Base-by-base conservation (phyloP, 64 coral and sea anemone genomes). In the Montipora capricornis region DNA sequence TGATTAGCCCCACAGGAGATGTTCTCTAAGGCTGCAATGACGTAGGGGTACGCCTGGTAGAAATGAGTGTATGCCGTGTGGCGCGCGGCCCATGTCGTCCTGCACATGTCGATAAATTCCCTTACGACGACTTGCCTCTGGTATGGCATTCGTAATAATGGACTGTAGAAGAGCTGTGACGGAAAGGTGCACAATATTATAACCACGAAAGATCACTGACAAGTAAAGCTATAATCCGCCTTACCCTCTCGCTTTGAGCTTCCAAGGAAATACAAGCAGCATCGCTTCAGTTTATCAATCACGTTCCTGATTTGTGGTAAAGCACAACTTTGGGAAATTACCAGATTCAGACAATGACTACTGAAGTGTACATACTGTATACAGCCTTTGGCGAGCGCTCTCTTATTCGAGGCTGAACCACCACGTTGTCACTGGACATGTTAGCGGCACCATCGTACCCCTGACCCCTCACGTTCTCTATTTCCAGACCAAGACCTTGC, bases 1-100 rank as follows among this genome's bases (percentile, higher is more conserved):
- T 37, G 37, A 37, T 37, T 37, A 37, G 37, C 37, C 37, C 0
- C 37, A 37, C 37, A 37, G 37, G 37, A 37, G 37, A 37, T 37
- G 37, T 37, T 37, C 2, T 90, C 80, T 58, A 95, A 90, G 58
- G 88, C 87, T 61, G 45, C 58, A 71, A 95, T 85, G 37, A 85
- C 61, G 80, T 52, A 90, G 24, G 84, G 70, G 64, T 77, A 84
- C 4, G 93, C 87, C 80, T 86, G 87, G 55, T 95, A 95, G 93
- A 95, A 95, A 52, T 85, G 88, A 47, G 93, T 90, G 93, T 95
- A 90, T 77, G 88, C 88, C 20, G 68, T 84, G 48, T 91, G 93
- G 20, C 88, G 80, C 74, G 73, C 88, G 49, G 93, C 93, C 93
- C 93, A 95, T 95, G 81, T 95, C 26, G 93, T 95, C 80, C 88